phyloP scores from a whole-genome alignment of 2,797 vertebrate species.

The Eospalax fontanierii region DNA sequence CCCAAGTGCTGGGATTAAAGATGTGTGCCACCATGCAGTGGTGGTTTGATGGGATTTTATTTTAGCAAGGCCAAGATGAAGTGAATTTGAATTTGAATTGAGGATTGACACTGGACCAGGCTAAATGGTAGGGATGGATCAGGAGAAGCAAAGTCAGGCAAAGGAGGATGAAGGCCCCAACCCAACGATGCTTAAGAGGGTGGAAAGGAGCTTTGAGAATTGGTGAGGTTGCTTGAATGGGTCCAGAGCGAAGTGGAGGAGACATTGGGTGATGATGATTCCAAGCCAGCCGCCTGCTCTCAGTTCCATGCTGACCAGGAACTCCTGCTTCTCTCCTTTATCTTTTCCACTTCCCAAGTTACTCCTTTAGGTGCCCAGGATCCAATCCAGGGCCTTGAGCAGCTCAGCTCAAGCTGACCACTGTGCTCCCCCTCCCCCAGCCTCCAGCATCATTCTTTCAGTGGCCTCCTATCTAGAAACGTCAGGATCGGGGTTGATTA shows the following conservation, averaged over 20 bases:
- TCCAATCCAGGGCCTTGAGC: neutral
- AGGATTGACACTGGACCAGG: neutral
- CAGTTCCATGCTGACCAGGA: too few relatives aligned
- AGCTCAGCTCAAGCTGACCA: neutral
- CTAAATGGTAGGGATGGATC: neutral
- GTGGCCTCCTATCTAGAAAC: neutral
- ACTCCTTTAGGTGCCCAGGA: neutral
- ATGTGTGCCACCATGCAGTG: too few relatives aligned
- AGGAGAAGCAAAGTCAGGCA: neutral
- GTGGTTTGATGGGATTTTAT: too few relatives aligned
- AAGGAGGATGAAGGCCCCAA: neutral
- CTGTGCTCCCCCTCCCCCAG: neutral
- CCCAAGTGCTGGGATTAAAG: too few relatives aligned
- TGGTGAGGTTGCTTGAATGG: neutral
- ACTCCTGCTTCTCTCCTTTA: neutral
- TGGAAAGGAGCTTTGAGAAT: neutral
- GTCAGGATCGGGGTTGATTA: neutral
- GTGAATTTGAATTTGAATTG: neutral
- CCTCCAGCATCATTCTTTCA: neutral
- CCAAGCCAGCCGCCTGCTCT: neutral
- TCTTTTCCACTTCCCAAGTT: neutral
- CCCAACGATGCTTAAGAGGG: neutral
- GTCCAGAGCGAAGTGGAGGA: neutral
- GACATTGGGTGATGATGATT: too few relatives aligned
- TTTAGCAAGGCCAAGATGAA: neutral